phyloP scores from a whole-genome alignment of 2,113 vertebrate species.

The Aviceda subcristata region DNA sequence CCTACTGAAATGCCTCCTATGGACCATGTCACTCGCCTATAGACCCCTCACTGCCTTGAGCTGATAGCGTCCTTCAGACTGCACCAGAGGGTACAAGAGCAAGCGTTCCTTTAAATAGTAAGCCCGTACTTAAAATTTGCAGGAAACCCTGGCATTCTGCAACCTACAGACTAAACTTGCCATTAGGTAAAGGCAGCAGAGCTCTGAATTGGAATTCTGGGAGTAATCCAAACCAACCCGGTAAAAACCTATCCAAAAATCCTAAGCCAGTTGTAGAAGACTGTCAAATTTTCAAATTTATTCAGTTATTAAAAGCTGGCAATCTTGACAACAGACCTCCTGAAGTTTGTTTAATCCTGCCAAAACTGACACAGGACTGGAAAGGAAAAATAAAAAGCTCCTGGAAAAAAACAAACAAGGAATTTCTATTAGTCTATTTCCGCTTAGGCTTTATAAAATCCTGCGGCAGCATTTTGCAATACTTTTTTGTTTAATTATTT shows the following conservation, averaged over 20 bases:
- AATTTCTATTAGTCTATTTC: not conserved
- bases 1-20: not conserved
- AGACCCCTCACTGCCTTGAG: not conserved
- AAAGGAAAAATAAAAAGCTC: not conserved
- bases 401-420: not conserved
- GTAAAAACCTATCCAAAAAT: not conserved
- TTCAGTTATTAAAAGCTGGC: not conserved
- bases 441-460: not conserved
- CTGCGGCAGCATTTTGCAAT: not conserved
- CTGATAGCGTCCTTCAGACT: not conserved
- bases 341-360: not conserved
- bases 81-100: not conserved
- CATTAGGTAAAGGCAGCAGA: not conserved
- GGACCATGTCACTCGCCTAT: not conserved
- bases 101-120: not conserved
- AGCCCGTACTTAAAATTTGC: not conserved
- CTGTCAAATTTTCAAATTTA: not conserved
- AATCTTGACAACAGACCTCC: not conserved
- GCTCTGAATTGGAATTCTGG: not conserved
- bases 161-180: not conserved
- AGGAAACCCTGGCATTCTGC: slow-evolving; percentile 47
- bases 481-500: not conserved
- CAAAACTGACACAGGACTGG: not conserved
- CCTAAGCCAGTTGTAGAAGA: not conserved
- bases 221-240: not conserved